Evolutionary conservation across 2,113 vertebrate species (phyloP), one percentile per base, ranked within the genome.

Genomic region (Lophotis ruficrista): DNA sequence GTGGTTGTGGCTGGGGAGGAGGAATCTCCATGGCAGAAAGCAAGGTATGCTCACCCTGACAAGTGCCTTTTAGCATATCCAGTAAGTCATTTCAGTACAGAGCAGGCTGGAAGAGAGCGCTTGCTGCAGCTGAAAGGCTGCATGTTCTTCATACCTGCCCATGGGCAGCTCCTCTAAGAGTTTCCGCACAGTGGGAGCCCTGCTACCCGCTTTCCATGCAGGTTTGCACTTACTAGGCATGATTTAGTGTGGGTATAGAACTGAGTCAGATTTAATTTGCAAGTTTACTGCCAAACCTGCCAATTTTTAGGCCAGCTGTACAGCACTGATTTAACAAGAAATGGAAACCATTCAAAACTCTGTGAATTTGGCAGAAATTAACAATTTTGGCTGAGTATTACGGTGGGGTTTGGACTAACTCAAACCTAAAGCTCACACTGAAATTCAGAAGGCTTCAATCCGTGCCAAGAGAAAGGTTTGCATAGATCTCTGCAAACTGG

Each of bases 311-410:
- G 92, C 90, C 94, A 95, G 87, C 92, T 93, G 75, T 91, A 95
- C 60, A 83, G 71, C 85, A 58, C 22, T 86, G 88, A 93, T 96
- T 92, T 96, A 93, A 87, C 51, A 82, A 93, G 93, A 88, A 94
- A 92, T 96, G 95, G 96, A 97, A 96, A 92, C 90, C 28, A 68
- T 96, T 96, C 92, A 96, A 90, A 62, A 56, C 86, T 68, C 85
- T 90, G 43, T 84, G 93, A 94, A 71, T 94, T 94, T 96, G 96
- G 92, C 92, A 94, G 88, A 96, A 96, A 89, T 96, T 81, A 94
- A 64, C 66, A 78, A 43, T 93, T 96, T 89, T 93, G 95, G 93
- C 88, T 70, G 68, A 89, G 33, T 82, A 33, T 89, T 71, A 71
- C 88, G 71, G 10, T 45, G 64, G 64, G 65, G 47, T 83, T 95